Conservation (phyloP, 2,113 vertebrate species). For the Stercorarius parasiticus region DNA sequence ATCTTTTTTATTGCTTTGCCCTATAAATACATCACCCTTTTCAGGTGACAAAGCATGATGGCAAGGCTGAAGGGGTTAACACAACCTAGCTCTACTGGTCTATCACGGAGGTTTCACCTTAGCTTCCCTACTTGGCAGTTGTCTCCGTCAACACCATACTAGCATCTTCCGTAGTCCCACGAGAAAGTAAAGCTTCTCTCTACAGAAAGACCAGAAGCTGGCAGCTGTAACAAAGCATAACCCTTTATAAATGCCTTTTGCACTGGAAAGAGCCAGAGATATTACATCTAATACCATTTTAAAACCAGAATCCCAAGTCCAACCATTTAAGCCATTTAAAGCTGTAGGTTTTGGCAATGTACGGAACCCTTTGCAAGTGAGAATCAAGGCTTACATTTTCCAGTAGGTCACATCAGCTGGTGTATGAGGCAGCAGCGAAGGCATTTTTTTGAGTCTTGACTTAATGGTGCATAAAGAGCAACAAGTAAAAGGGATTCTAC, state of each 20-base stretch:
- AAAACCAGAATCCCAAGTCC: background rate
- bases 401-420: background rate
- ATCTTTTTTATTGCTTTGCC: background rate
- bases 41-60: background rate
- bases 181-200: background rate
- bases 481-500: background rate
- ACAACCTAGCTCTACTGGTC: background rate
- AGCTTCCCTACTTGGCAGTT: background rate
- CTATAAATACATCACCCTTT: background rate
- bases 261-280: background rate
- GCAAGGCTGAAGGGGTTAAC: background rate
- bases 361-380: background rate
- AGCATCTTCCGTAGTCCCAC: background rate
- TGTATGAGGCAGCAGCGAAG: background rate
- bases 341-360: background rate
- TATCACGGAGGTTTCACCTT: background rate
- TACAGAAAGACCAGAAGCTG: background rate
- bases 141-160: background rate
- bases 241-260: background rate
- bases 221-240: background rate
- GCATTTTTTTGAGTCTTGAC: background rate
- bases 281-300: background rate
- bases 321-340: background rate
- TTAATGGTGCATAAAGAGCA: background rate
- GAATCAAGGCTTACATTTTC: background rate